phyloP scores from a whole-genome alignment of 2,888 invertebrate genomes.

The Encarsia formosa region DNA sequence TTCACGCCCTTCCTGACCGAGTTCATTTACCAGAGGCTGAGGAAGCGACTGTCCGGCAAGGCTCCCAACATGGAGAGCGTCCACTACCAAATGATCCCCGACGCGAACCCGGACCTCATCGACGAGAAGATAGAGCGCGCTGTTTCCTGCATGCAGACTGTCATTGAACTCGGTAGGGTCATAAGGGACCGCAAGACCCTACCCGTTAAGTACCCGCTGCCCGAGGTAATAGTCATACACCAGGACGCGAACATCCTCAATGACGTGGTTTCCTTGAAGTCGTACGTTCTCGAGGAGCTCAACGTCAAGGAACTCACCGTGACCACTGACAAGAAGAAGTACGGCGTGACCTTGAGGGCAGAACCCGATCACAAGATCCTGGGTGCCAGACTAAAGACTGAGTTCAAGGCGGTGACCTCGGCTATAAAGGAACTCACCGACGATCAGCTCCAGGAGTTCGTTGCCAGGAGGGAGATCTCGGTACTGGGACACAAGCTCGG shows the following conservation, averaged over 20 bases:
- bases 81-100: slow-evolving; percentile 88
- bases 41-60: slow-evolving; percentile 59
- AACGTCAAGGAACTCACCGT: slow-evolving; percentile 83
- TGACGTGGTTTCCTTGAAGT: slow-evolving; percentile 73
- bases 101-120: slow-evolving; percentile 67
- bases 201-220: slow-evolving; percentile 93
- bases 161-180: slow-evolving; percentile 90
- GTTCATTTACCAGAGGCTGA: slow-evolving; percentile 86
- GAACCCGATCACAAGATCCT: slow-evolving; percentile 93
- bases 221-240: slow-evolving; percentile 93
- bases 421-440: slow-evolving; percentile 77
- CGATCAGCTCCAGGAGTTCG: slow-evolving; percentile 71
- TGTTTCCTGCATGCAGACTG: slow-evolving; percentile 88
- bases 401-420: slow-evolving; percentile 81
- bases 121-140: slow-evolving; percentile 83
- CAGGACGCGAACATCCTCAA: slow-evolving; percentile 72
- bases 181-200: slow-evolving; percentile 89
- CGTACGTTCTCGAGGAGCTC: slow-evolving; percentile 87
- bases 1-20: slow-evolving; percentile 97
- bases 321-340: slow-evolving; percentile 86
- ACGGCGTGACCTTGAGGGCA: slow-evolving; percentile 84
- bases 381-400: slow-evolving; percentile 83
- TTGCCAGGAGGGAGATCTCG: slow-evolving; percentile 66
- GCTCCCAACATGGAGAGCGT: slow-evolving; percentile 67
- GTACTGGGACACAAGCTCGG: slow-evolving; percentile 75